Evolutionary conservation across 2,888 invertebrate species (phyloP).

Genomic region (Habrosyne pyritoides): DNA sequence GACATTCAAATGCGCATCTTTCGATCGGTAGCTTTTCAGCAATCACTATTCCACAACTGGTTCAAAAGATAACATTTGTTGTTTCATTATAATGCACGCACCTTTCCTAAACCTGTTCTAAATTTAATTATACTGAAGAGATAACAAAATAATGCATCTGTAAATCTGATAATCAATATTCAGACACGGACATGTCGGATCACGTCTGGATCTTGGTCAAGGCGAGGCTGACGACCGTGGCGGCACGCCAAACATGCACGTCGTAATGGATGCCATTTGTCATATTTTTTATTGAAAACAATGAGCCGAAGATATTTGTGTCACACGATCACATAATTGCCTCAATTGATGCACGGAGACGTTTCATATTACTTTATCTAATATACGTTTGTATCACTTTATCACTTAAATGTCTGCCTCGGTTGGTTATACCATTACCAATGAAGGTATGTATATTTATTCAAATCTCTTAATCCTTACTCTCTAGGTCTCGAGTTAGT

Average conservation of each 20-base stretch:
- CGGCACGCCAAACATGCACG: slow-evolving; percentile 66
- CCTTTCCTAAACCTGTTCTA: neutral
- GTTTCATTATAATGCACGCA: neutral
- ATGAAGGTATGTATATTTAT: neutral
- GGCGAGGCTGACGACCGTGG: slow-evolving; percentile 76
- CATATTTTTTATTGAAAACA: slow-evolving; percentile 67
- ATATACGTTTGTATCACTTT: neutral
- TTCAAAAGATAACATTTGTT: too few species aligned
- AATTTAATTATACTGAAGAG: neutral
- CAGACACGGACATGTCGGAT: slow-evolving; percentile 59
- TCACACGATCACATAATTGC: slow-evolving; percentile 23
- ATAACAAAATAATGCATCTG: slow-evolving; percentile 41
- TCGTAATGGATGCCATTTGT: slow-evolving; percentile 64
- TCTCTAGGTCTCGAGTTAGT: too few species aligned
- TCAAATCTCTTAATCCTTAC: neutral
- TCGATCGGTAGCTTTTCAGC: too few species aligned
- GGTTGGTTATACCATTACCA: neutral
- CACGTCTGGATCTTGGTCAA: slow-evolving; percentile 75
- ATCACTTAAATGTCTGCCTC: neutral
- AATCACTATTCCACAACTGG: too few species aligned
- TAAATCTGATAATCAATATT: slow-evolving; percentile 61
- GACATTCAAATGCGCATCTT: too few species aligned
- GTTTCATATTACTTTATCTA: neutral
- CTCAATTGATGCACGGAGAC: slow-evolving; percentile 27
- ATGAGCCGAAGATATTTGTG: slow-evolving; percentile 41